Base-by-base conservation (phyloP, 2,113 vertebrate species). In the Anas platyrhynchos region DNA sequence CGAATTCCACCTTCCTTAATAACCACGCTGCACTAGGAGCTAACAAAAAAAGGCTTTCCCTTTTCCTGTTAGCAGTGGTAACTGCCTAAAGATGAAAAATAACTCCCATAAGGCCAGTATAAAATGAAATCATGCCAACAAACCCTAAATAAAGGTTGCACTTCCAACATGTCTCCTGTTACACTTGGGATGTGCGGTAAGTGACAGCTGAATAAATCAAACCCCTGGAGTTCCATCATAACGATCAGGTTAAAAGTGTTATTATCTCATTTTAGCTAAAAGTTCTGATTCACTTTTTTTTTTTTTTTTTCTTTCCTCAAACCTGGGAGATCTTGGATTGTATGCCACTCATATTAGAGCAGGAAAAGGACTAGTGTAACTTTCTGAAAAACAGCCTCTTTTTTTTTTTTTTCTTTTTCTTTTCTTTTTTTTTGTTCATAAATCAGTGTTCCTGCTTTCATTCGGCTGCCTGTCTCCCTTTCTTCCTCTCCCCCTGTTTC, bases 191-290 rank as follows among this genome's bases (percentile, higher is more conserved):
- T 83, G 62, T 55, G 36, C 15, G 7, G 38, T 75, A 92, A 84
- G 43, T 84, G 86, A 92, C 62, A 95, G 83, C 22, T 91, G 86
- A 92, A 95, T 92, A 96, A 94, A 92, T 94, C 67, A 92, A 86
- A 79, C 26, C 58, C 67, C 77, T 82, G 50, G 52, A 76, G 74
- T 61, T 92, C 88, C 62, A 81, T 93, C 67, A 36, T 66, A 92
- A 82, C 10, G 36, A 91, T 62, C 66, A 92, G 77, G 69, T 79
- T 95, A 87, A 89, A 90, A 91, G 86, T 84, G 58, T 69, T 91
- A 89, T 84, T 69, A 92, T 76, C 81, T 82, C 74, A 71, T 69
- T 95, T 92, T 32, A 79, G 67, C 58, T 91, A 44, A 80, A 86
- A 76, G 77, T 91, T 86, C 81, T 76, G 59, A 83, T 83, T 95